Conservation (phyloP, 2,113 vertebrate species). For the Ariopsis seemanni region DNA sequence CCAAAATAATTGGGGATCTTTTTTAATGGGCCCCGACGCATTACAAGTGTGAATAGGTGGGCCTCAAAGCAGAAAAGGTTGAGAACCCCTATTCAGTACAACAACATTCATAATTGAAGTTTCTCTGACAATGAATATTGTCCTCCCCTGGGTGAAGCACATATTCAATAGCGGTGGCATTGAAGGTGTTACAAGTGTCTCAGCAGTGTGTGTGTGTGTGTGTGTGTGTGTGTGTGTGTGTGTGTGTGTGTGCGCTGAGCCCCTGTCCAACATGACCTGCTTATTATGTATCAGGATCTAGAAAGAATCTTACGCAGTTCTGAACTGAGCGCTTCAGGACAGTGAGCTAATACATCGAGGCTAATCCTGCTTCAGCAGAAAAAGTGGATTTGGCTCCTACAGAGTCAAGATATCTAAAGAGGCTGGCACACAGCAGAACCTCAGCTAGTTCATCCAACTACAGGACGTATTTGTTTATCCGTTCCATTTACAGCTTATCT, state of each 20-base stretch:
- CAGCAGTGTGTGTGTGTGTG: slow-evolving; percentile 8
- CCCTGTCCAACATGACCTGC: background rate
- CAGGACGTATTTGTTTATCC: background rate
- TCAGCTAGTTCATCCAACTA: slow-evolving; percentile 15
- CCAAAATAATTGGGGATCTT: too few species aligned
- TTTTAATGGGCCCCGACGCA: too few species aligned
- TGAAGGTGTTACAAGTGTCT: background rate
- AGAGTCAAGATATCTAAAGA: slow-evolving; percentile 19
- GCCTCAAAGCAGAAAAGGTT: too few species aligned
- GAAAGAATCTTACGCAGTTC: background rate
- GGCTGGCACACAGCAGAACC: background rate
- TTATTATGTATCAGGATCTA: slow-evolving; percentile 10
- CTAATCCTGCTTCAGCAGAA: slow-evolving; percentile 66
- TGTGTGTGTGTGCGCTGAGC: slow-evolving; percentile 10
- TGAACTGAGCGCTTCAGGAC: slow-evolving; percentile 56
- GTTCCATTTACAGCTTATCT: background rate
- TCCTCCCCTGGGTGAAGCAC: background rate
- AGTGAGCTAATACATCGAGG: slow-evolving; percentile 55
- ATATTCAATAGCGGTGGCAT: background rate
- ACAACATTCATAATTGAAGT: background rate
- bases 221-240: slow-evolving; percentile 20
- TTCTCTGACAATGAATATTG: background rate
- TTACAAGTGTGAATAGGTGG: too few species aligned
- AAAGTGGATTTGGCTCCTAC: slow-evolving; percentile 57
- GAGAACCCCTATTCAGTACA: background rate